Percentiles rank a stretch among this genome's conserved stretches.
phyloP scores from a whole-genome alignment of 2,113 vertebrate species.

The Thryonomys swinderianus region DNA sequence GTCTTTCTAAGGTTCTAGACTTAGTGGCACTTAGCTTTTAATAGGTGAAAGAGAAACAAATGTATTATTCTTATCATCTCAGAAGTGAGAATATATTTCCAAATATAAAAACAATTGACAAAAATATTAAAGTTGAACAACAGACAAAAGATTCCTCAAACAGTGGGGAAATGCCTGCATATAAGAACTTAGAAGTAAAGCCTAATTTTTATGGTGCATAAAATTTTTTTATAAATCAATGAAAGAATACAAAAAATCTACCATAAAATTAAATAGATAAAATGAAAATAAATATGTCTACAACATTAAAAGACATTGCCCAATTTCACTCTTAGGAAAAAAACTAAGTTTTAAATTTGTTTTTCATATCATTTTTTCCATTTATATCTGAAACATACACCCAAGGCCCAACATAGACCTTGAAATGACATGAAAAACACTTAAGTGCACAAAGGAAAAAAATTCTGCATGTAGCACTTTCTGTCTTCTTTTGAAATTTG shows the following conservation, averaged over 20 bases:
- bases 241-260: neutral
- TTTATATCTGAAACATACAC: neutral
- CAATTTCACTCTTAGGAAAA: neutral
- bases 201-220: neutral
- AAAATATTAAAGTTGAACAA: constrained; percentile 16
- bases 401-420: neutral
- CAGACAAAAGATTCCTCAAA: neutral
- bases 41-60: neutral
- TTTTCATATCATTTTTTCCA: neutral
- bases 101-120: neutral
- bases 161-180: neutral
- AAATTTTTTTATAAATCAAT: neutral
- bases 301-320: neutral
- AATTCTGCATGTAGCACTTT: neutral
- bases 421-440: neutral
- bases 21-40: neutral
- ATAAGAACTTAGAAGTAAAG: neutral
- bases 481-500: neutral
- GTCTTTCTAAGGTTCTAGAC: neutral
- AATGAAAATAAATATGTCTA: neutral
- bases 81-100: neutral
- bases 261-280: neutral
- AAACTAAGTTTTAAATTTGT: neutral
- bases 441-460: neutral
- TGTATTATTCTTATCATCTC: neutral